A percentile compares a stretch with the other conserved stretches of the same genome.
These are phyloP conservation scores for Potamarius usumacintae DNA, from an alignment of 2,113 vertebrate species.

Conservation along the genomic window DNA sequence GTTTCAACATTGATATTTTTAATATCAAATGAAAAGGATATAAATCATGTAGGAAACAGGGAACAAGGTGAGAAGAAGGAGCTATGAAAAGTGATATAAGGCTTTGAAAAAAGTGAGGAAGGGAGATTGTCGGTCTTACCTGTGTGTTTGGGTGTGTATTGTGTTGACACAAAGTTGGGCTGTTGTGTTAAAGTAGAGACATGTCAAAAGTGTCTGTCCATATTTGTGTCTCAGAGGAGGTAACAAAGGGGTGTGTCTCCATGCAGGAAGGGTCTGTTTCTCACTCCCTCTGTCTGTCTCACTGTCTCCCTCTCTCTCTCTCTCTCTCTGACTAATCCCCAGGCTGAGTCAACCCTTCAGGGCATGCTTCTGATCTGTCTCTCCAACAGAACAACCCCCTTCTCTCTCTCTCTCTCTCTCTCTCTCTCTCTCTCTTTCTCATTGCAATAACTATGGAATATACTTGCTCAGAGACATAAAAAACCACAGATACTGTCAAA, in stretches of 20 bases:
- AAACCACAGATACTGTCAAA: background rate
- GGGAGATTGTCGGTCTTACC: conserved; percentile 45
- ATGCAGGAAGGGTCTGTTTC: conserved; percentile 67
- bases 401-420: conserved; percentile 45
- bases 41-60: conserved; percentile 54
- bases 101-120: conserved; percentile 51
- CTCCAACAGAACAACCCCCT: conserved; percentile 67
- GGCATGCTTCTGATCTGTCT: conserved; percentile 99
- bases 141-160: conserved; percentile 68
- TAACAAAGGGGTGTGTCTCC: conserved; percentile 89
- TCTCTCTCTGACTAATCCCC: conserved; percentile 82
- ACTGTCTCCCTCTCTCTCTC: background rate
- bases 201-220: conserved; percentile 88
- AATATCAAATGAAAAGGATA: conserved; percentile 85
- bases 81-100: background rate
- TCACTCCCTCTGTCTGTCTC: conserved; percentile 25
- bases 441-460: background rate
- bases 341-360: conserved; percentile 98
- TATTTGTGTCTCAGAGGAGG: conserved; percentile 95
- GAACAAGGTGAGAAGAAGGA: conserved; percentile 54
- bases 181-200: conserved; percentile 72
- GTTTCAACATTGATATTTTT: conserved; percentile 93
- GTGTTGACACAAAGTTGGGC: conserved; percentile 81
- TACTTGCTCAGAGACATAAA: background rate
- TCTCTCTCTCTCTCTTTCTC: background rate